Evolutionary conservation across 2,888 invertebrate species (phyloP).

Genomic region (Aphidoletes aphidimyza): DNA sequence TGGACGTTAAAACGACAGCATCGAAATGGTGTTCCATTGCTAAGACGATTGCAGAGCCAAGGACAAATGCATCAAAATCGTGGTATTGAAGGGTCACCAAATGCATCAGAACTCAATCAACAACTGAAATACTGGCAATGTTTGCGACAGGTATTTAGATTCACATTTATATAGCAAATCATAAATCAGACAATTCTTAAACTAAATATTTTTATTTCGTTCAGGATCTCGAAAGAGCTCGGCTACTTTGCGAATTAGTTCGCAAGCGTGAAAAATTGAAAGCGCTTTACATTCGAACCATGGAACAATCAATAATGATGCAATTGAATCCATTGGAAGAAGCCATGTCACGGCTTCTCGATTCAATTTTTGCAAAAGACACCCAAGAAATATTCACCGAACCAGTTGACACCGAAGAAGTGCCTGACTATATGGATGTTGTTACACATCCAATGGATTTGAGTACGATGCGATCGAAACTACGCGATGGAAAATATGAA

Average conservation of each 20-base stretch:
- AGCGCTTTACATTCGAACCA: constrained; percentile 82
- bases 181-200: neutral
- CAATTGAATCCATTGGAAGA: constrained; percentile 85
- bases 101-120: constrained; percentile 80
- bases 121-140: constrained; percentile 95
- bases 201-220: neutral
- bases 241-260: constrained; percentile 91
- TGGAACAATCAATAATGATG: constrained; percentile 83
- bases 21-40: constrained; percentile 93
- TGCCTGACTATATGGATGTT: constrained; percentile 89
- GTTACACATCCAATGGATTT: constrained; percentile 90
- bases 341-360: constrained; percentile 80
- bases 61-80: constrained; percentile 67
- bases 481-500: constrained; percentile 75
- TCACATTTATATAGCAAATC: neutral
- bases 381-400: constrained; percentile 89
- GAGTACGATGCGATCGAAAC: constrained; percentile 84
- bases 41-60: constrained; percentile 82
- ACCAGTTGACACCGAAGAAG: constrained; percentile 88
- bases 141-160: constrained; percentile 73
- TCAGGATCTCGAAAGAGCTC: constrained; percentile 87
- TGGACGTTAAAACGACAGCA: constrained; percentile 97
- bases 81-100: constrained; percentile 73
- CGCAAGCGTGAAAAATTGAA: constrained; percentile 96
- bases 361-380: constrained; percentile 82